Base-by-base conservation (phyloP, 2,888 invertebrate genomes). In the Lissonota sp. region DNA sequence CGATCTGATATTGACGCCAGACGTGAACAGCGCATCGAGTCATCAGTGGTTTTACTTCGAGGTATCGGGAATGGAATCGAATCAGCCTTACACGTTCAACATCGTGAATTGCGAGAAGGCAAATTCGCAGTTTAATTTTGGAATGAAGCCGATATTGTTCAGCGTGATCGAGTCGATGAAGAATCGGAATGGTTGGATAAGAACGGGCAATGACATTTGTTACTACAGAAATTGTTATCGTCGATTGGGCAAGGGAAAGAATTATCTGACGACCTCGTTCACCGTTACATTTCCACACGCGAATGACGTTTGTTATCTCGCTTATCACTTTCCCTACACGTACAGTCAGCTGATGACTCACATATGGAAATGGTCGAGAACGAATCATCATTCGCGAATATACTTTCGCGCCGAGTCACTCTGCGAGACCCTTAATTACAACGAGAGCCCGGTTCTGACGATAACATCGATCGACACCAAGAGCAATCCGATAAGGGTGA, bases 31-130 rank as follows among this genome's bases (percentile, higher is more conserved):
- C 1, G 94, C 94, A 26, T 95, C 95, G 79, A 96, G 97, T 83
- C 96, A 96, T 90, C 97, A 97, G 89, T 98, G 98, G 98, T 98
- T 98, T 93, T 98, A 98, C 93, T 98, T 98, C 90, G 96, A 97
- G 93, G 96, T 98, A n/a, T 94, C 95, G 53, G 96, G 96, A 91
- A 97, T 97, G 95, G 93, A 94, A 73, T 94, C 95, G 71, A 94
- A 94, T 74, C 93, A 94, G 3, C 94, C 95, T 0, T 98, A 98
- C 91, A 94, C 95, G 55, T 97, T 98, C 93, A 97, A 97, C 91
- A 96, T 98, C 71, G 95, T 97, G 87, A 98, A 98, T 93, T 97
- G 97, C 92, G 96, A 97, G 90, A 98, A 97, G 91, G 95, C 95
- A 51, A 96, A 97, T 90, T 97, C 97, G 87, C 97, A 97, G 93